A percentile compares a stretch with the other conserved stretches of the same genome.
Evolutionary conservation across 2,888 invertebrate species (phyloP).

Genomic region (Geophilus truncorum): DNA sequence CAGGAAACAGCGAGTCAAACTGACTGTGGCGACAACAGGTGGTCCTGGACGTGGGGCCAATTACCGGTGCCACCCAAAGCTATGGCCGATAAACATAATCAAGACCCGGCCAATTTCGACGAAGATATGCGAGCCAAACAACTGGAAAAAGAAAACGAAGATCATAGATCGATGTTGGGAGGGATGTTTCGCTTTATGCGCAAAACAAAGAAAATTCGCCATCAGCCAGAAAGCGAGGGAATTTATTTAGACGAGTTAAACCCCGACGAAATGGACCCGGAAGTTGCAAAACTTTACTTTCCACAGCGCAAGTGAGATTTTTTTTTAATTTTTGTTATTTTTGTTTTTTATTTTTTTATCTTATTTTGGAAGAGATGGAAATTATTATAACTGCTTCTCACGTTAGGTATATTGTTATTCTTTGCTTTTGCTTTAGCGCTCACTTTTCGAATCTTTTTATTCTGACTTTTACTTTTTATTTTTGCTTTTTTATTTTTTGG

Average conservation of each 20-base stretch:
- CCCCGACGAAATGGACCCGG: conserved; percentile 84
- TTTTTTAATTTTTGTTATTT: not conserved
- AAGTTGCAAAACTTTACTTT: conserved; percentile 81
- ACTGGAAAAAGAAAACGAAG: conserved; percentile 43
- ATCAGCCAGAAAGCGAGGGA: conserved; percentile 62
- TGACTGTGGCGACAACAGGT: conserved; percentile 49
- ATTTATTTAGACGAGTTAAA: conserved; percentile 90
- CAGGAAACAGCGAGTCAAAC: conserved; percentile 39
- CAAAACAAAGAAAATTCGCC: conserved; percentile 54
- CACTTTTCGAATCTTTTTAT: not conserved
- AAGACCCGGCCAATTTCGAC: conserved; percentile 45
- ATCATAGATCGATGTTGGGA: conserved; percentile 70
- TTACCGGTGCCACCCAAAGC: conserved; percentile 60
- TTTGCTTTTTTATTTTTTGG: not conserved
- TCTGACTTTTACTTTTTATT: not conserved
- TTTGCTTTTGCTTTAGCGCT: not conserved
- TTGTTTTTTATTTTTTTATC: not conserved
- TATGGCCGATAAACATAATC: conserved; percentile 30
- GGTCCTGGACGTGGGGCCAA: conserved; percentile 89
- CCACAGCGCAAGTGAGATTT: conserved; percentile 49
- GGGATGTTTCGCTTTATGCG: conserved; percentile 93
- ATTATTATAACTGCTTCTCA: too few relatives aligned
- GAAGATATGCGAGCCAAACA: conserved; percentile 50
- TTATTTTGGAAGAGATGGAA: too few relatives aligned
- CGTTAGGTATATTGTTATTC: not conserved